Evolutionary conservation across 2,888 invertebrate species (phyloP).

Genomic region (Nymphalis c-album): DNA sequence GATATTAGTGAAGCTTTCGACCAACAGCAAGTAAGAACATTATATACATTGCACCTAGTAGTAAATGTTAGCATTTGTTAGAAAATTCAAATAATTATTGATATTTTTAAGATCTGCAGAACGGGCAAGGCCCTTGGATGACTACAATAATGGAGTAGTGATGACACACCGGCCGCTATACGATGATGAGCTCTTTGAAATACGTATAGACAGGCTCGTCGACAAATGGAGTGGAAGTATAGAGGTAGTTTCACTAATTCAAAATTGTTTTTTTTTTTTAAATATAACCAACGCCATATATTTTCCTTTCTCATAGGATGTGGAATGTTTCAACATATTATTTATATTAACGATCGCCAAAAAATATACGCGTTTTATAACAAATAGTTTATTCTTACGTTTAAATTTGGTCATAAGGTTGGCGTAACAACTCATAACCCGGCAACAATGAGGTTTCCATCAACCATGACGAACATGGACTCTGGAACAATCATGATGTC

Average conservation of each 20-base stretch:
- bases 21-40: slow-evolving; percentile 82
- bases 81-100: background rate
- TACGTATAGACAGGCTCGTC: slow-evolving; percentile 94
- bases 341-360: too few species aligned
- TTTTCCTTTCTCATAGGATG: too few species aligned
- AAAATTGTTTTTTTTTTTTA: background rate
- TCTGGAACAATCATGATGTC: slow-evolving; percentile 97
- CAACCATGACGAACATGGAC: slow-evolving; percentile 98
- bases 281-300: background rate
- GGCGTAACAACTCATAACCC: slow-evolving; percentile 97
- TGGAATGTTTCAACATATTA: too few species aligned
- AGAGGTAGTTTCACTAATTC: slow-evolving; percentile 76
- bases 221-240: slow-evolving; percentile 98
- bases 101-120: slow-evolving; percentile 86
- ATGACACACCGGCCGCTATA: slow-evolving; percentile 94
- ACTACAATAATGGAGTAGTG: slow-evolving; percentile 97
- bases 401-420: slow-evolving; percentile 73
- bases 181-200: slow-evolving; percentile 96
- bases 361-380: too few species aligned
- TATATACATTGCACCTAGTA: background rate
- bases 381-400: too few species aligned
- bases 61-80: background rate
- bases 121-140: slow-evolving; percentile 92
- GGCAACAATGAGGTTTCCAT: slow-evolving; percentile 92
- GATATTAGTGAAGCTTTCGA: slow-evolving; percentile 91